phyloP scores from a whole-genome alignment of 2,113 vertebrate species.

The Esox niger region DNA sequence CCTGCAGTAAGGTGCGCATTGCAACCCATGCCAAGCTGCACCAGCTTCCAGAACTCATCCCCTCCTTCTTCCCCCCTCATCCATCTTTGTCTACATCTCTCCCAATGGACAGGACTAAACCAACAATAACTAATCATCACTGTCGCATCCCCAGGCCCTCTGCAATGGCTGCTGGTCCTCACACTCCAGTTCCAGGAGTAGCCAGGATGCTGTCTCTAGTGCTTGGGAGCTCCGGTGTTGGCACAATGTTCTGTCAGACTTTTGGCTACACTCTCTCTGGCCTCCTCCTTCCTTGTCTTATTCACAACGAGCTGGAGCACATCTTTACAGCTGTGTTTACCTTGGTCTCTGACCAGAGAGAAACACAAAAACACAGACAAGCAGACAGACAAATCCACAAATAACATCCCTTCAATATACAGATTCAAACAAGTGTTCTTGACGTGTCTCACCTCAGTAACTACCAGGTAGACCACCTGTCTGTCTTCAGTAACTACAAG shows the following conservation, averaged over 20 bases:
- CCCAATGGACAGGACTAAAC: not conserved
- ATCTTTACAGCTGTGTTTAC: constrained; percentile 51
- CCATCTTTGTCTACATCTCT: not conserved
- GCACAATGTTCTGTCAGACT: too few relatives aligned
- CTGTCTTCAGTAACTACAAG: too few relatives aligned
- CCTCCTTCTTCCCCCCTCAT: not conserved
- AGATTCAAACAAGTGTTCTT: too few relatives aligned
- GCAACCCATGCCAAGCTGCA: not conserved
- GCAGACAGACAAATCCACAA: too few relatives aligned
- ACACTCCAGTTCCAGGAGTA: too few relatives aligned
- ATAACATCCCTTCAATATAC: too few relatives aligned
- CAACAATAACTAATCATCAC: not conserved
- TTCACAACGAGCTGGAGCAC: not conserved
- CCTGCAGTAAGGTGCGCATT: not conserved
- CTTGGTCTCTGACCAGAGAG: constrained; percentile 14
- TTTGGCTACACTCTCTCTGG: not conserved
- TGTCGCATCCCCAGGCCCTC: not conserved
- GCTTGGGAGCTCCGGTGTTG: too few relatives aligned
- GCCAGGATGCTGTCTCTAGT: too few relatives aligned
- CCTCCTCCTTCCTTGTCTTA: not conserved
- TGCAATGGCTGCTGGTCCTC: not conserved
- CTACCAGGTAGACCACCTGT: too few relatives aligned
- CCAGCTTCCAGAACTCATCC: not conserved
- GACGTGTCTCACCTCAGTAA: too few relatives aligned
- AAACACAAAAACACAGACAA: too few relatives aligned